phyloP scores from a whole-genome alignment of 2,113 vertebrate genomes.

The Xenopus borealis region DNA sequence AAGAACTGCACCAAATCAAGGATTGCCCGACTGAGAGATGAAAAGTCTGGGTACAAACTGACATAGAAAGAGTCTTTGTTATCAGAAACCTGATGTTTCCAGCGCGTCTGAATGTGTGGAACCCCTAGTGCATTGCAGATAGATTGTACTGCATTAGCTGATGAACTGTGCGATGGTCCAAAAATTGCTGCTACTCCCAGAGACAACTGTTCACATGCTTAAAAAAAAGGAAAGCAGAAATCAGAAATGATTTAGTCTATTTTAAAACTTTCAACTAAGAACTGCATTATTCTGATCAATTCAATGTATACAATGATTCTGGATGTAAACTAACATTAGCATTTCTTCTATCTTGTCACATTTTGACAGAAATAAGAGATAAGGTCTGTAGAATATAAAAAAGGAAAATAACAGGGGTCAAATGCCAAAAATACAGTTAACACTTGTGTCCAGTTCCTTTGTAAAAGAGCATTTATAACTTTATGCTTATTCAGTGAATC shows the following conservation, averaged over 20 bases:
- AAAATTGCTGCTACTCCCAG: conserved; percentile 98
- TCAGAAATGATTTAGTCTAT: not conserved
- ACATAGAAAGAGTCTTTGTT: conserved; percentile 97
- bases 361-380: no score
- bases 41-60: conserved; percentile 96
- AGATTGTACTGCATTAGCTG: conserved; percentile 95
- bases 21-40: conserved; percentile 94
- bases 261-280: no score
- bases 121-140: conserved; percentile 97
- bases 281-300: no score
- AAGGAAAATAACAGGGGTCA: no score
- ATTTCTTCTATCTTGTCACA: no score
- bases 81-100: conserved; percentile 98
- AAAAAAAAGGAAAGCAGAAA: conserved; percentile 49
- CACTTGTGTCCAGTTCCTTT: no score
- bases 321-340: no score
- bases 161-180: conserved; percentile 96
- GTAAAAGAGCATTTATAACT: no score
- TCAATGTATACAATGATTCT: no score
- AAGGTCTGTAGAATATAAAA: no score
- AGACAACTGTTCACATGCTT: conserved; percentile 98
- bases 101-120: conserved; percentile 97
- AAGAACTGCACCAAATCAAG: conserved; percentile 98
- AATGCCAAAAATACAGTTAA: no score
- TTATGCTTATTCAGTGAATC: no score